Base-by-base conservation (phyloP, 2,797 vertebrate genomes). In the Peromyscus attwateri region DNA sequence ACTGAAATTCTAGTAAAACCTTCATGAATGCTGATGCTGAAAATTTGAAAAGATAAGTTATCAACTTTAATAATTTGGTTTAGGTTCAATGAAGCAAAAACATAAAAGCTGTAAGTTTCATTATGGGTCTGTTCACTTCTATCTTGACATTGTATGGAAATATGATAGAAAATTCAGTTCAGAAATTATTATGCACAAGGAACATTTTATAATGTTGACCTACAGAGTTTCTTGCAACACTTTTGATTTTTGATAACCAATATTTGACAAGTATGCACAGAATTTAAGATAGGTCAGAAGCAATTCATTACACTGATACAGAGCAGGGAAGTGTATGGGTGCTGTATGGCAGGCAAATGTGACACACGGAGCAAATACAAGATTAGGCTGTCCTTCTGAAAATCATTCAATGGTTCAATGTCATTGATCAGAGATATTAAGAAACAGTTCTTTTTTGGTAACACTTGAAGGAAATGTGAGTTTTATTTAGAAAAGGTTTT, bases 21-120 rank as follows among this genome's bases (percentile, higher is more conserved):
- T 95, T 96, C 89, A 96, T 91, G 94, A 98, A 97, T 96, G 94
- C 92, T 97, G 96, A 97, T 95, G 91, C 73, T 95, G 80, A 97
- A 95, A 94, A 92, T 96, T 92, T 97, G 92, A 97, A 96, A 91
- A 97, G 94, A 93, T 95, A 91, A 34, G 60, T 91, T 91, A 93
- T 92, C 96, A 94, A 97, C 92, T 96, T 96, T 79, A 96, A 92
- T 95, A 96, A 98, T 97, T 97, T 97, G 91, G 96, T 95, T 96
- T 97, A 84, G 83, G 88, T 96, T 96, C 97, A 97, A 70, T 93
- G 88, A 94, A 98, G 87, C 95, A 97, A 97, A 97, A 96, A 92
- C 91, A 49, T 90, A 91, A 96, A 95, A 84, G 87, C 70, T 62
- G 70, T 94, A 79, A 89, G 55, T 92, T 97, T 16, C 79, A 23